These are phyloP conservation scores for Apoderus coryli DNA, from an alignment of 2,888 invertebrate species.

Conservation along the genomic window DNA sequence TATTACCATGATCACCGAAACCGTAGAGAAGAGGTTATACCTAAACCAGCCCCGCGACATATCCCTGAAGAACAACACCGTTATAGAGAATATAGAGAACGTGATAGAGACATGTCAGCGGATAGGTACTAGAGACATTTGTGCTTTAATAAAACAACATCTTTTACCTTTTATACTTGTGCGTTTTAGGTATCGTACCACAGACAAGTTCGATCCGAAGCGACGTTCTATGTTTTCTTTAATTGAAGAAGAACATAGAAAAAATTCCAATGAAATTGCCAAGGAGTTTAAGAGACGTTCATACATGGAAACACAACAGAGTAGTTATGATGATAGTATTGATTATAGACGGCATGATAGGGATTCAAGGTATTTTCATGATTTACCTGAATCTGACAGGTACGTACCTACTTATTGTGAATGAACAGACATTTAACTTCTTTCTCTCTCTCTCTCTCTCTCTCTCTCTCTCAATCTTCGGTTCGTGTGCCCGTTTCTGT, in stretches of 20 bases:
- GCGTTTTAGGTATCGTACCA: conserved; percentile 20
- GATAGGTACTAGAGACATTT: too few species aligned
- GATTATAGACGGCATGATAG: conserved; percentile 17
- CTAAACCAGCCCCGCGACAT: conserved; percentile 27
- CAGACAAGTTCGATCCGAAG: conserved; percentile 29
- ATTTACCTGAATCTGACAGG: conserved; percentile 20
- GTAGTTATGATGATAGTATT: conserved; percentile 22
- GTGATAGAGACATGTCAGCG: conserved; percentile 15
- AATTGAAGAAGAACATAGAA: conserved; percentile 34
- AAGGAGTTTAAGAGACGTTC: conserved; percentile 35
- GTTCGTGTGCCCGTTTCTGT: too few species aligned
- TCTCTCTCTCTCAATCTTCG: too few species aligned
- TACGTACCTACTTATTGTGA: conserved; percentile 7
- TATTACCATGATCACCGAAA: conserved; percentile 21
- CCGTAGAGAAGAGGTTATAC: conserved; percentile 19
- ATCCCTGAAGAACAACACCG: conserved; percentile 23
- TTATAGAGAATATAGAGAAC: conserved; percentile 21
- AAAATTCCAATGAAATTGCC: conserved; percentile 34
- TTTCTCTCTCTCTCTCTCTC: too few species aligned
- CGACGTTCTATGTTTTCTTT: conserved; percentile 32
- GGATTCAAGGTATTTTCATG: conserved; percentile 36
- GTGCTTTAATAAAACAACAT: too few species aligned
- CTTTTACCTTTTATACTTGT: too few species aligned
- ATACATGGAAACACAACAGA: conserved; percentile 29
- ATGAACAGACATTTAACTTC: neutral